Evolutionary conservation across 2,113 vertebrate species (phyloP), one percentile per base, ranked within the genome.

Genomic region (Pelvicachromis taeniatus): DNA sequence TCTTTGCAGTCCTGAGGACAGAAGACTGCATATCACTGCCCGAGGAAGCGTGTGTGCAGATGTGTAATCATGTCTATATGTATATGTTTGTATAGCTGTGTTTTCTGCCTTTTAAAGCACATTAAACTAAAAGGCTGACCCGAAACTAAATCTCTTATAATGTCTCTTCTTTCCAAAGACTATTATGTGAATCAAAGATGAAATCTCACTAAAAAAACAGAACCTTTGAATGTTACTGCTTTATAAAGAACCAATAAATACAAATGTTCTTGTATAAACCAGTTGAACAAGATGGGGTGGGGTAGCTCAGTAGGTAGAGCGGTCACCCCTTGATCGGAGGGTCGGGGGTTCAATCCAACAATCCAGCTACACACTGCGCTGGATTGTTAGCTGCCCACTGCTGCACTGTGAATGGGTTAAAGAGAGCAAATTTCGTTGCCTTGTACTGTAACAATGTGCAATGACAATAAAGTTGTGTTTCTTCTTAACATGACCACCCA

Each of bases 1-100:
- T 94, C 93, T 92, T 77, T 87, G 78, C 82, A 33, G 56, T 78
- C 80, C 81, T 53, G 80, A 77, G 80, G 86, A 90, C 38, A 83
- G 87, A 85, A 40, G 52, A 75, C 73, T 55, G 80, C 45, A 68
- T 83, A 88, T 85, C 84, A 38, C 78, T 23, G 80, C 85, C 84
- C 78, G 21, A 83, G 48, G 40, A 53, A 48, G 78, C 38, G 0
- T 2, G 80, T 68, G 61, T 33, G 68, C 78, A 73, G 38, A 81
- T 85, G 56, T 59, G 55, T 82, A 56, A 68, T 59, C 45, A 12
- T 63, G 52, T 80, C 70, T 26, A 1, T 73, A 84, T 73, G 80
- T 53, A 35, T 55, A 48, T 40, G 7, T 73, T 82, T 63, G 73
- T 54, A 83, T 58, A 56, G 52, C 33, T 52, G 10, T 52, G 45